Evolutionary conservation across 2,797 vertebrate species (phyloP).

Genomic region (Chelon labrosus): DNA sequence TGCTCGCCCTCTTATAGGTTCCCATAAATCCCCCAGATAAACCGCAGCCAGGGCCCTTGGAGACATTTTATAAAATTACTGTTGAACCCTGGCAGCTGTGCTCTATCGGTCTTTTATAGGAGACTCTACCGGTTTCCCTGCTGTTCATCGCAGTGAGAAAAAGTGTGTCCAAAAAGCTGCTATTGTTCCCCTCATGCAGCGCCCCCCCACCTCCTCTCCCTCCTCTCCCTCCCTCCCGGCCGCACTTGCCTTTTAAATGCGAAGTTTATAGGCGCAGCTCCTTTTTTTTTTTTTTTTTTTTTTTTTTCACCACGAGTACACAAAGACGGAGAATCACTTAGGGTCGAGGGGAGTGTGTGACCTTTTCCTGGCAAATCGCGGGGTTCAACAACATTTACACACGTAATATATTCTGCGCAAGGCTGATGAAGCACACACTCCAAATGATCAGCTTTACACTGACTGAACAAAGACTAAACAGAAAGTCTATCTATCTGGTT

Average conservation of each 20-base stretch:
- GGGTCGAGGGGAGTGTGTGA: slow-evolving; percentile 91
- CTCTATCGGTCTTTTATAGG: slow-evolving; percentile 83
- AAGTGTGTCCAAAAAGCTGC: slow-evolving; percentile 90
- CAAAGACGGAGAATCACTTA: slow-evolving; percentile 86
- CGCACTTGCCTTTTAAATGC: slow-evolving; percentile 90
- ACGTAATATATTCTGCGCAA: slow-evolving; percentile 89
- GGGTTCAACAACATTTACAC: slow-evolving; percentile 90
- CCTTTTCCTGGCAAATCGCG: slow-evolving; percentile 85
- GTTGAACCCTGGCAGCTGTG: slow-evolving; percentile 85
- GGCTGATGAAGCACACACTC: slow-evolving; percentile 83
- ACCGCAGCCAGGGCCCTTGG: slow-evolving; percentile 68
- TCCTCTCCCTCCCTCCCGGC: slow-evolving; percentile 51
- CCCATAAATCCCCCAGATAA: slow-evolving; percentile 73
- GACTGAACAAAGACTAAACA: slow-evolving; percentile 76
- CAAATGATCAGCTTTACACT: slow-evolving; percentile 76
- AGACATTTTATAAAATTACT: slow-evolving; percentile 84
- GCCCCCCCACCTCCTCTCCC: slow-evolving; percentile 52
- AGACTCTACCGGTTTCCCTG: slow-evolving; percentile 86
- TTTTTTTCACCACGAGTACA: slow-evolving; percentile 82
- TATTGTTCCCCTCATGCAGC: slow-evolving; percentile 85
- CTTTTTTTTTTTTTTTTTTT: slow-evolving; percentile 76
- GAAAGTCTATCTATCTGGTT: slow-evolving; percentile 22
- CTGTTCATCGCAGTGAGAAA: slow-evolving; percentile 88
- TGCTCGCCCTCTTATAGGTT: slow-evolving; percentile 66
- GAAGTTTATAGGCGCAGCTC: slow-evolving; percentile 89